Conservation (phyloP, 2,888 invertebrate species). For the Orgyia antiqua region DNA sequence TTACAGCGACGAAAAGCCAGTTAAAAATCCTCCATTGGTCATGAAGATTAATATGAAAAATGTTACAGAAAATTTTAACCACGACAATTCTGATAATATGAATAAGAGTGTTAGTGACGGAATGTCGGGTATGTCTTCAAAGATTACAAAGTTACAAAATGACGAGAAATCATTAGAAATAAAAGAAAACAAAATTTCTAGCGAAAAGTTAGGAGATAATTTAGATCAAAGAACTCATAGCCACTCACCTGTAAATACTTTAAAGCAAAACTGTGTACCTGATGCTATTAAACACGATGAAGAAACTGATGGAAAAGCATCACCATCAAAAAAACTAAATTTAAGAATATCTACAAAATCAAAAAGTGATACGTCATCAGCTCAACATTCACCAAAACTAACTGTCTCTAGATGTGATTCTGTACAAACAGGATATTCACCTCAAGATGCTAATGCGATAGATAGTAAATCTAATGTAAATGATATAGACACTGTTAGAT, state of each 20-base stretch:
- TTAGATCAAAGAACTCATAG: slow-evolving; percentile 8
- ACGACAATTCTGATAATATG: slow-evolving; percentile 36
- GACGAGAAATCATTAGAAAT: slow-evolving; percentile 19
- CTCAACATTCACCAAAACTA: slow-evolving; percentile 5
- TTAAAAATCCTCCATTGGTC: slow-evolving; percentile 60
- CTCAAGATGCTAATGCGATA: slow-evolving; percentile 10
- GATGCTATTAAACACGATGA: slow-evolving; percentile 13
- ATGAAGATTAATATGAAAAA: slow-evolving; percentile 71
- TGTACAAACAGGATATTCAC: slow-evolving; percentile 6
- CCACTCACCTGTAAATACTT: slow-evolving; percentile 10
- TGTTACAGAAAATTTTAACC: slow-evolving; percentile 41
- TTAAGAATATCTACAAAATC: neutral
- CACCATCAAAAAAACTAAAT: neutral
- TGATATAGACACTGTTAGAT: slow-evolving; percentile 3
- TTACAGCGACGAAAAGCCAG: slow-evolving; percentile 37
- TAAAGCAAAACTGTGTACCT: slow-evolving; percentile 30
- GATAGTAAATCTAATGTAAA: slow-evolving; percentile 11
- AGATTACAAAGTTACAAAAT: slow-evolving; percentile 22
- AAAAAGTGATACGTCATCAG: neutral
- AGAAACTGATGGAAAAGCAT: slow-evolving; percentile 11
- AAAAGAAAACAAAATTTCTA: slow-evolving; percentile 9
- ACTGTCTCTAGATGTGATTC: slow-evolving; percentile 8
- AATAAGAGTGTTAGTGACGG: slow-evolving; percentile 41
- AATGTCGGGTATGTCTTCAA: slow-evolving; percentile 56
- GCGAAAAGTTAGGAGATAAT: slow-evolving; percentile 8